Percentiles rank a stretch among this genome's conserved stretches.
Evolutionary conservation across 64 coral and sea anemone species (phyloP).

Genomic region (Montipora foliosa): DNA sequence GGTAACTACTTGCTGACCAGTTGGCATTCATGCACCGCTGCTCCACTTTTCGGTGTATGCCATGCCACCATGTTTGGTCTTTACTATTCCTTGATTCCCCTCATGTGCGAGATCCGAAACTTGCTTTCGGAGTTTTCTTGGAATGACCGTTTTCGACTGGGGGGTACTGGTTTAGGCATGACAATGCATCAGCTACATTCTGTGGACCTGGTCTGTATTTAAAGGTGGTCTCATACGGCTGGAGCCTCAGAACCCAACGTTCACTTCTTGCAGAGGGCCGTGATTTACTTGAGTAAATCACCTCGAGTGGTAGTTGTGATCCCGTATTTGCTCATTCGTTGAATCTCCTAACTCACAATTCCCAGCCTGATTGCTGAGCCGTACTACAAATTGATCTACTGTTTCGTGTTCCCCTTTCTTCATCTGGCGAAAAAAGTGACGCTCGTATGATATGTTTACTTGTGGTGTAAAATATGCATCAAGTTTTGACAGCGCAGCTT

Average conservation of each 20-base stretch:
- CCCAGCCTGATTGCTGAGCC: constrained; percentile 19
- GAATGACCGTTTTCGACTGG: neutral
- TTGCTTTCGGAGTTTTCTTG: too few relatives aligned
- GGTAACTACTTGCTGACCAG: neutral
- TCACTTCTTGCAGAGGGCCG: too few relatives aligned
- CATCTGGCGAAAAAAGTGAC: constrained; percentile 41
- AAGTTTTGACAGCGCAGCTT: constrained; percentile 26
- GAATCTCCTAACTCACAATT: constrained; percentile 46
- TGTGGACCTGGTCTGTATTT: neutral
- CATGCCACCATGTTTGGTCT: too few relatives aligned
- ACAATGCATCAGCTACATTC: neutral
- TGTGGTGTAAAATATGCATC: constrained; percentile 39
- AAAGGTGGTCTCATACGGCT: neutral
- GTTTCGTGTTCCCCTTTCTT: constrained; percentile 54
- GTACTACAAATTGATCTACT: constrained; percentile 53
- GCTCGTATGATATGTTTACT: constrained; percentile 49
- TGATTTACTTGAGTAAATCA: too few relatives aligned
- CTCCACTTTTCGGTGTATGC: neutral
- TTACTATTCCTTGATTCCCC: too few relatives aligned
- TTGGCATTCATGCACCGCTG: neutral
- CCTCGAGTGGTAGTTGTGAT: neutral
- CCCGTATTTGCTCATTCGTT: constrained; percentile 21
- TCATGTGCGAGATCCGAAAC: too few relatives aligned
- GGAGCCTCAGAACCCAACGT: neutral
- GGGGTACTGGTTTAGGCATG: neutral